Evolutionary conservation across 2,888 invertebrate genomes (phyloP).

Genomic region (Xanthorhoe spadicearia): DNA sequence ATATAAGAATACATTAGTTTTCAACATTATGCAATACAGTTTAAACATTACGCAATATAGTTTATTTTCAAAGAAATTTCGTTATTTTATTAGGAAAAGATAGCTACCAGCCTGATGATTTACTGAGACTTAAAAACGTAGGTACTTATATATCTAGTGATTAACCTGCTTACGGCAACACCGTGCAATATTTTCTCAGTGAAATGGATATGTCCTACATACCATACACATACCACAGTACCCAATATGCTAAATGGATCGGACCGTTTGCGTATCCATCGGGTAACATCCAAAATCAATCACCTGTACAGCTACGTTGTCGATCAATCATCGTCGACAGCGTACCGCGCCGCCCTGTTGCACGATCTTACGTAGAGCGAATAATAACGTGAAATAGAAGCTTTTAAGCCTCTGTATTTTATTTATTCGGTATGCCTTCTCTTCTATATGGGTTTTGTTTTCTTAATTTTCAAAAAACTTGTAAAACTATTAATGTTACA

Average conservation of each 20-base stretch:
- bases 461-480: too few species aligned
- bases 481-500: too few species aligned
- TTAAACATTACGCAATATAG: too few species aligned
- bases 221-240: slow-evolving; percentile 36
- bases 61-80: too few species aligned
- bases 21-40: too few species aligned
- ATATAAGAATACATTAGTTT: too few species aligned
- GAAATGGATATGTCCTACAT: slow-evolving; percentile 41
- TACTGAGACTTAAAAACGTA: too few species aligned
- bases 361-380: slow-evolving; percentile 26
- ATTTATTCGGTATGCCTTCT: background rate
- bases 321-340: slow-evolving; percentile 61
- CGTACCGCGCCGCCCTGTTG: slow-evolving; percentile 44
- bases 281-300: slow-evolving; percentile 61
- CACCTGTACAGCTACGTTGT: slow-evolving; percentile 47
- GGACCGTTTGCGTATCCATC: slow-evolving; percentile 54
- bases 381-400: slow-evolving; percentile 2
- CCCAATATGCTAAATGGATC: slow-evolving; percentile 50
- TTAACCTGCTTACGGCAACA: slow-evolving; percentile 3
- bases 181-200: slow-evolving; percentile 28
- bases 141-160: too few species aligned
- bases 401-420: background rate
- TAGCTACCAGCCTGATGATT: too few species aligned
- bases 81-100: too few species aligned
- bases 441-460: background rate